Evolutionary conservation across 2,797 vertebrate genomes (phyloP).

Genomic region (Myotis planiceps): DNA sequence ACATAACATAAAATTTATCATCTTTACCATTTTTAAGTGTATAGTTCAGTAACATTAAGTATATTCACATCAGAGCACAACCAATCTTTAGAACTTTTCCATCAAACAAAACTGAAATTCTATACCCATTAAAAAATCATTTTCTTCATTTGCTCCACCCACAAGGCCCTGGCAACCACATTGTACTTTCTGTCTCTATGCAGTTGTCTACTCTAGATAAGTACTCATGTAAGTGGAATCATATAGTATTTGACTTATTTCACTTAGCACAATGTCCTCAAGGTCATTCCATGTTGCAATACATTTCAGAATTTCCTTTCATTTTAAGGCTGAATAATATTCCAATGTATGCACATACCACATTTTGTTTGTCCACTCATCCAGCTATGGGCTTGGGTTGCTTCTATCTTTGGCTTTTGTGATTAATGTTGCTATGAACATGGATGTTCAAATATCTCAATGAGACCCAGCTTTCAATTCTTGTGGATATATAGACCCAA

Average conservation of each 20-base stretch:
- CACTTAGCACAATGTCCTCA: not conserved
- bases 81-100: not conserved
- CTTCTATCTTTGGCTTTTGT: not conserved
- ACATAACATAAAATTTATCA: not conserved
- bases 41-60: not conserved
- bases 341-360: not conserved
- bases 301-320: not conserved
- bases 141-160: not conserved
- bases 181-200: not conserved
- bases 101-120: constrained; percentile 1
- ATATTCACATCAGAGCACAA: not conserved
- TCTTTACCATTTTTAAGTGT: not conserved
- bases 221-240: not conserved
- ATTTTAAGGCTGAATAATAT: not conserved
- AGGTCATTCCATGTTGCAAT: not conserved
- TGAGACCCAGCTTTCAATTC: not conserved
- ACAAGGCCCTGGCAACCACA: not conserved
- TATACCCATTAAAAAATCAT: not conserved
- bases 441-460: not conserved
- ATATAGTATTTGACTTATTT: not conserved
- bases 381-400: not conserved
- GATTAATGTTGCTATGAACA: not conserved
- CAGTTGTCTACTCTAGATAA: not conserved
- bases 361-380: not conserved
- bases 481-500: not conserved